Base-by-base conservation (phyloP, 1,140 invertebrate genomes). In the Nasonia giraulti region DNA sequence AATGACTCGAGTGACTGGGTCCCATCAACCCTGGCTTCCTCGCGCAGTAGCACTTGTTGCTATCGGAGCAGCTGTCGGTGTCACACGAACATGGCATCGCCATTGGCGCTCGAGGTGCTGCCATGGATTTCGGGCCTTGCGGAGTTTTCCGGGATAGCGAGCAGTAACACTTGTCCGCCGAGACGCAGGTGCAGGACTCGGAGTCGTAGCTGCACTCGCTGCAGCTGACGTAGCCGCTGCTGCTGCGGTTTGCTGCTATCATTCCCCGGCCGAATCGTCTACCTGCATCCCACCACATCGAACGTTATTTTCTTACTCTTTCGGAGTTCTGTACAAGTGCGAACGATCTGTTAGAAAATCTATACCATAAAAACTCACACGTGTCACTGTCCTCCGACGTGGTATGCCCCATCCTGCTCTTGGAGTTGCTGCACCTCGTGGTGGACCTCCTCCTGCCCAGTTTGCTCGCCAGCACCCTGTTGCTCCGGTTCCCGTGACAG, bases 11-110 rank as follows among this genome's bases (percentile, higher is more conserved):
- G 47, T 50, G 47, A 50, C 47, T 17, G 47, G 47, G 12, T 10
- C 12, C 47, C 47, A 50, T 47, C 44, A 27, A 50, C 37, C 44
- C 11, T 2, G 90, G 87, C 2, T 92, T 92, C 2, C 93, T 93
- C 11, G 94, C 93, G 91, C 97, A 98, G 89, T 98, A 98, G 89
- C 97, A 98, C 90, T 97, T 97, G 89, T 97, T 97, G 89, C 96
- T 97, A 83, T 97, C 97, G 0, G 96, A 95, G 90, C 97, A 98
- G 87, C 96, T 97, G 88, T 98, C 97, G 0, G 97, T 97, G 89
- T 97, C 97, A 90, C 97, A 98, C 4, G 95, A 94, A 88, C 96
- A 96, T 4, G 90, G 79, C 27, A 85, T 88, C 23, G 90, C 86
- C 87, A 11, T 89, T 85, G 2, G 44, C 85, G 11, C 14, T 6